A percentile compares a stretch with the other conserved stretches of the same genome.
Evolutionary conservation across 2,113 vertebrate genomes (phyloP).

Genomic region (Paratilapia polleni): DNA sequence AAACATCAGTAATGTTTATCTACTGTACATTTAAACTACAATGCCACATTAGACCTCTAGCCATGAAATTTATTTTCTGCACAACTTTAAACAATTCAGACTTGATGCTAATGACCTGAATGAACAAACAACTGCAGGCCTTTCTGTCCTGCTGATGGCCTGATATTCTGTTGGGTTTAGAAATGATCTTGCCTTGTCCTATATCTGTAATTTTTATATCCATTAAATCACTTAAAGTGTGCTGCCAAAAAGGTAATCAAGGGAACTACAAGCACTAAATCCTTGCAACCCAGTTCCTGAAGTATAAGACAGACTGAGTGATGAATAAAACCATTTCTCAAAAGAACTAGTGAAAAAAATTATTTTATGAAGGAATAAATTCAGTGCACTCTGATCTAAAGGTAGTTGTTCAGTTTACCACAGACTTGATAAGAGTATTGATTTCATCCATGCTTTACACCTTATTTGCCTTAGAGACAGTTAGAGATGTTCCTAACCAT

Average conservation of each 20-base stretch:
- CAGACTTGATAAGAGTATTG: background rate
- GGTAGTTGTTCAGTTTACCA: constrained; percentile 5
- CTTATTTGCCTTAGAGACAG: background rate
- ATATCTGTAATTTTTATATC: background rate
- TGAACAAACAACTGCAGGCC: background rate
- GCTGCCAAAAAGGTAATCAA: constrained; percentile 10
- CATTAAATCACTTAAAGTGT: background rate
- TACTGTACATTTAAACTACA: constrained; percentile 1
- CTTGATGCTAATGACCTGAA: background rate
- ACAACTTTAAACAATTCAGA: background rate
- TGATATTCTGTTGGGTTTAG: background rate
- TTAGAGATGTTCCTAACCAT: background rate
- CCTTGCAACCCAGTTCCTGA: constrained; percentile 17
- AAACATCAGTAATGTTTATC: constrained; percentile 18
- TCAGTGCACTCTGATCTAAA: constrained; percentile 2
- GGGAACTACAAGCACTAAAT: background rate
- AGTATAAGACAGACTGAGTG: background rate
- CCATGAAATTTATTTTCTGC: background rate
- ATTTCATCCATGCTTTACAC: background rate
- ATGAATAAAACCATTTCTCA: constrained; percentile 7
- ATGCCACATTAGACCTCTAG: background rate
- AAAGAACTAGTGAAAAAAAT: background rate
- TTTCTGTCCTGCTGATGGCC: background rate
- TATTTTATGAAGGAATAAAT: background rate
- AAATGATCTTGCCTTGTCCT: background rate